Base-by-base conservation (phyloP, 2,113 vertebrate species). In the Pungitius pungitius region DNA sequence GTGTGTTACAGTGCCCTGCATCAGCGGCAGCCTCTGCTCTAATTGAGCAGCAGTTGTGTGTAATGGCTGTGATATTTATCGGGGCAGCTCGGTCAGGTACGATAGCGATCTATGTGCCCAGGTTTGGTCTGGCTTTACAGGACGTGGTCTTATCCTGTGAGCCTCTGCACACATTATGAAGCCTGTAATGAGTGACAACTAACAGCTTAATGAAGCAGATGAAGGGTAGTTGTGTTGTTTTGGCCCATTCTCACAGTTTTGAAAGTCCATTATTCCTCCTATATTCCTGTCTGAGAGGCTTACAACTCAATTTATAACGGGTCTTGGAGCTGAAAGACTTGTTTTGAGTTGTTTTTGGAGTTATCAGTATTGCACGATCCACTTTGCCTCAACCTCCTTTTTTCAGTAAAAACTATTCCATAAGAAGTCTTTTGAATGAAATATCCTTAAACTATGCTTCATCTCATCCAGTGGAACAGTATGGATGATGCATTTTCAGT, bases 101-200 rank as follows among this genome's bases (percentile, higher is more conserved):
- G 90, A 89, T 89, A 88, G 69, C 30, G 6, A 90, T 88, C 88
- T 84, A 68, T 70, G 81, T 86, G 82, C 78, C 80, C 80, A 90
- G 86, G 89, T 87, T 85, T 78, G 78, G 84, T 88, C 84, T 72
- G 55, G 58, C 71, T 78, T 81, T 84, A 67, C 76, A 89, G 85
- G 81, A 86, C 82, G 42, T 54, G 77, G 69, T 69, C 81, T 86
- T 87, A 85, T 85, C 77, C 80, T 2, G 9, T 67, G 78, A 83
- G 85, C 69, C 40, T 82, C 83, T 80, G 78, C 81, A 73, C 77
- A 87, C 82, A 90, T 86, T 86, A 85, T 85, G 79, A 85, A 70
- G 82, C 81, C 78, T 81, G 66, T 89, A 91, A 90, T 91, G 85
- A 91, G 83, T 86, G 87, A 91, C 85, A 89, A 86, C 33, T 80